phyloP scores from a whole-genome alignment of 2,888 invertebrate species.

The Orchesellides sinensis region DNA sequence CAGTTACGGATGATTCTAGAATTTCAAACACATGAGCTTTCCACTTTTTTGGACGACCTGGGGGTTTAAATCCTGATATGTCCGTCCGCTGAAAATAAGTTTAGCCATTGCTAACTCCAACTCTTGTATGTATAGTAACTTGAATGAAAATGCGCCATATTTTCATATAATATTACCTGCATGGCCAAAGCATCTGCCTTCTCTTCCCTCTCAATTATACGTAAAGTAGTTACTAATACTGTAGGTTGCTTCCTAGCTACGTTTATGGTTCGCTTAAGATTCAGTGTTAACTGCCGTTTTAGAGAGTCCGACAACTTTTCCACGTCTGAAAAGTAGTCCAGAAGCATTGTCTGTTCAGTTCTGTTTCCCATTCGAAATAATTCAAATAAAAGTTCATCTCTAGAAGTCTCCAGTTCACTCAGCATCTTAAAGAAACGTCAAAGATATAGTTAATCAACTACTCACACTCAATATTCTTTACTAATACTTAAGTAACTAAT shows the following conservation, averaged over 20 bases:
- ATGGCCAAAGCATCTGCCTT: slow-evolving; percentile 93
- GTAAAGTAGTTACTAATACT: slow-evolving; percentile 94
- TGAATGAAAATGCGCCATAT: too few species aligned
- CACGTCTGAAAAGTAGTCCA: slow-evolving; percentile 97
- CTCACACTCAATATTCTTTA: too few species aligned
- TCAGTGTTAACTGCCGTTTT: slow-evolving; percentile 94
- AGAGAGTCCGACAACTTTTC: slow-evolving; percentile 91
- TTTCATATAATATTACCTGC: slow-evolving; percentile 78
- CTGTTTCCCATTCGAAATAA: slow-evolving; percentile 95
- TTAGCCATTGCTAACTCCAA: neutral
- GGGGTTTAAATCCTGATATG: slow-evolving; percentile 93
- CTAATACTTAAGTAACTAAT: neutral
- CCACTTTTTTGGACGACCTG: slow-evolving; percentile 96
- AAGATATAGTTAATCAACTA: neutral
- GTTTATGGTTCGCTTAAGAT: slow-evolving; percentile 92
- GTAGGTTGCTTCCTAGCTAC: slow-evolving; percentile 96
- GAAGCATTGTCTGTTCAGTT: slow-evolving; percentile 91
- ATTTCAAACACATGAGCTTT: slow-evolving; percentile 90
- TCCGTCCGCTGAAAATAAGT: slow-evolving; percentile 81
- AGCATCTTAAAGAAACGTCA: slow-evolving; percentile 83
- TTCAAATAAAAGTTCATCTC: slow-evolving; percentile 96
- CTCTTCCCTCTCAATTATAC: slow-evolving; percentile 98
- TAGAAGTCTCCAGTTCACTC: slow-evolving; percentile 96
- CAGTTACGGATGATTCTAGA: slow-evolving; percentile 86
- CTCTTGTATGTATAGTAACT: too few species aligned